Percentiles rank a stretch among this genome's conserved stretches.
Evolutionary conservation across 53 echinoderm and acorn worm genomes (phyloP).

Genomic region (Crossaster papposus): DNA sequence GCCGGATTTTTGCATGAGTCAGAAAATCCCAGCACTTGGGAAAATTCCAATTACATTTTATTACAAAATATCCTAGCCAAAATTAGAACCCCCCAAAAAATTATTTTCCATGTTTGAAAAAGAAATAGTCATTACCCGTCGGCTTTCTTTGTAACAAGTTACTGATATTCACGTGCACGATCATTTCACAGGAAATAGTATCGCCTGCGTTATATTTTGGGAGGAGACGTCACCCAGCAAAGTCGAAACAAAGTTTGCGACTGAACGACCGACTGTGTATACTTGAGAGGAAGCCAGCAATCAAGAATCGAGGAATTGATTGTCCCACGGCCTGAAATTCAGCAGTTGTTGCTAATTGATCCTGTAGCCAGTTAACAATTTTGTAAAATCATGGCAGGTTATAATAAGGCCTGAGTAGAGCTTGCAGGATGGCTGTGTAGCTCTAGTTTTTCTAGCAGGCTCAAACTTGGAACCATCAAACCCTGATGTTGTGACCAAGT

Average conservation of each 20-base stretch:
- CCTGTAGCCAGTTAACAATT: not conserved
- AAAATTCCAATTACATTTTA: not conserved
- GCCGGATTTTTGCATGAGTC: not conserved
- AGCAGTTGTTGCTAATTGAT: slow-evolving; percentile 1
- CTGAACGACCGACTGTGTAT: not conserved
- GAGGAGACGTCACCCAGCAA: not conserved
- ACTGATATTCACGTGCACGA: not conserved
- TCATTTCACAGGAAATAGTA: slow-evolving; percentile 36
- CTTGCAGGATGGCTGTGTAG: not conserved
- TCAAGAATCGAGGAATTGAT: not conserved
- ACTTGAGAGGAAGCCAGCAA: slow-evolving; percentile 42
- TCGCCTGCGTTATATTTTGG: slow-evolving; percentile 1
- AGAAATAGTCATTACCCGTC: not conserved
- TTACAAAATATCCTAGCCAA: not conserved
- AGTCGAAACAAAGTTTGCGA: not conserved
- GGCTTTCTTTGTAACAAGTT: not conserved
- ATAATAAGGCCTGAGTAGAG: not conserved
- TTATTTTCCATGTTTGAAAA: not conserved
- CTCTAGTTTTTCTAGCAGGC: not conserved
- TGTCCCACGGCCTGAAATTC: not conserved
- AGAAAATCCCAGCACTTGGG: not conserved
- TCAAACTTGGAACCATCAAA: not conserved
- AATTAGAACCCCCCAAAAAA: not conserved
- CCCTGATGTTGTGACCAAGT: not conserved
- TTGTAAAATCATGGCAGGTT: not conserved